Conservation (phyloP, 2,113 vertebrate genomes). For the Quiscalus mexicanus region DNA sequence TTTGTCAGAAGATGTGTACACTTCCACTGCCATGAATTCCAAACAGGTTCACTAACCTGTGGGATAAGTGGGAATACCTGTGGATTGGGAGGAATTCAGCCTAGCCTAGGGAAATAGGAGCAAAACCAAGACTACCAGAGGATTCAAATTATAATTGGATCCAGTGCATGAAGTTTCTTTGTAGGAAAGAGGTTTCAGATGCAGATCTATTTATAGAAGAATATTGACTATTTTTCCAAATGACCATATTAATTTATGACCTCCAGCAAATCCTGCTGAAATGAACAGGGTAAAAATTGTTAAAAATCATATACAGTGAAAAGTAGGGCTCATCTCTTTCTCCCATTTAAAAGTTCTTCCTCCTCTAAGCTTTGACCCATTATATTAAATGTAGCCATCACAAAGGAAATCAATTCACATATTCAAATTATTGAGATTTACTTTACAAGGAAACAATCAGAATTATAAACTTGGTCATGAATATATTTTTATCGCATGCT, state of each 20-base stretch:
- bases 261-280: background rate
- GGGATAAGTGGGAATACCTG: no score
- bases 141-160: background rate
- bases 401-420: background rate
- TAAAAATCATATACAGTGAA: background rate
- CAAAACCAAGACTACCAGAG: background rate
- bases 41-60: background rate
- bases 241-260: background rate
- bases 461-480: background rate
- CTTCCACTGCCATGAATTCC: background rate
- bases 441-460: background rate
- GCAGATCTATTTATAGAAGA: slow-evolving; percentile 6
- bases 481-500: background rate
- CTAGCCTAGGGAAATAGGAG: background rate
- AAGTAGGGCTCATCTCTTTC: background rate
- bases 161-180: background rate
- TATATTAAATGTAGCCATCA: background rate
- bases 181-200: background rate
- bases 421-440: slow-evolving; percentile 16
- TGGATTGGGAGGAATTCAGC: background rate
- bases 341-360: background rate
- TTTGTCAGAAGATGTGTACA: background rate
- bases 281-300: background rate
- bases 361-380: background rate
- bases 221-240: background rate